Base-by-base conservation (phyloP, 2,113 vertebrate species). In the Ceyx cyanopectus region DNA sequence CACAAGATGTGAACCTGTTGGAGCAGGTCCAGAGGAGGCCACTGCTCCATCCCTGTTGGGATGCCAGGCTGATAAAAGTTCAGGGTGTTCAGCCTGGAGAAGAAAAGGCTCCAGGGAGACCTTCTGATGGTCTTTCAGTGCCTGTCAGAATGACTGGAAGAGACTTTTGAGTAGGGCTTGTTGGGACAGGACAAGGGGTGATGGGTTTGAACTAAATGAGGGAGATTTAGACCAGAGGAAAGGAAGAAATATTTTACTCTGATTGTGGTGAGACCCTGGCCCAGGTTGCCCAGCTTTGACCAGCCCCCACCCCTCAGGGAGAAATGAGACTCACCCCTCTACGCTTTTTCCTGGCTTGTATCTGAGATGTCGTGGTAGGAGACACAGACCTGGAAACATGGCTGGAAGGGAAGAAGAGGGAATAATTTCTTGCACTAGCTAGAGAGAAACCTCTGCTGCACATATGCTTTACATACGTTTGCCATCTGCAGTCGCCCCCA, bases 321-420 rank as follows among this genome's bases (percentile, higher is more conserved):
- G 40, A 51, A 58, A 15, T 4, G 11, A n/a, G 57, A 97, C 98
- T 99, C 96, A 99, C 99, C 98, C 99, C 99, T 98, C 99, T 97
- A 94, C 99, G 97, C 96, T 99, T 99, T 97, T 99, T 99, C 89
- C 99, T 98, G 89, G 99, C 99, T 96, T 99, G 97, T 88, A 98
- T 98, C 98, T 99, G 99, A 2, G 98, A 99, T 57, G 98, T 98
- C 7, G 98, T 98, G 74, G 98, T 98, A 76, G 98, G 98, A 95
- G 98, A 98, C 97, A 98, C 98, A 76, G 98, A 98, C 89, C 98
- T 98, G 77, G 98, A 98, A 95, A 98, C 98, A 34, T 98, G 98
- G 95, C 99, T 99, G 82, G 62, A 50, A 89, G 83, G 30, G 61
- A 83, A 92, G 56, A 45, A 92, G 58, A 63, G 34, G 96, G 53